Percentiles rank a stretch among this genome's conserved stretches.
These are phyloP conservation scores for Pogonocherus hispidulus DNA, from an alignment of 2,888 invertebrate species.

Conservation along the genomic window DNA sequence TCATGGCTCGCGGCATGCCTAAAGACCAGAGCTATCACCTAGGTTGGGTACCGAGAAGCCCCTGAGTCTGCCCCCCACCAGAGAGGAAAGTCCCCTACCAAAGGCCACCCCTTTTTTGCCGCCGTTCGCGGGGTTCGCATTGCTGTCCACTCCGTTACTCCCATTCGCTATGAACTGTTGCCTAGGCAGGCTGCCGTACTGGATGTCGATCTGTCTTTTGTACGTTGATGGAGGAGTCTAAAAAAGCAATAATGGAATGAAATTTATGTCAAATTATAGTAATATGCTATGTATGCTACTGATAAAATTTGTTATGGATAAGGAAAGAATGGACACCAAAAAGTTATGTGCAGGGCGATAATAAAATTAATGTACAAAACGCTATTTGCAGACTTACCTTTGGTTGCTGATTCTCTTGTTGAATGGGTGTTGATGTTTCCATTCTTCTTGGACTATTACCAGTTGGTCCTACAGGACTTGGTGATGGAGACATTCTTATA, in stretches of 20 bases:
- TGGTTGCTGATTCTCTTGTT: slow-evolving; percentile 55
- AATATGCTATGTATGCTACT: too few relatives aligned
- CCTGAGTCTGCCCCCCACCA: slow-evolving; percentile 75
- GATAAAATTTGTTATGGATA: too few relatives aligned
- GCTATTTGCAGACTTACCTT: too few relatives aligned
- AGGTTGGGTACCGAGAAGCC: slow-evolving; percentile 93
- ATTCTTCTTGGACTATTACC: slow-evolving; percentile 60
- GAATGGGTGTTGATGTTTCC: slow-evolving; percentile 53
- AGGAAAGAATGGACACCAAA: too few relatives aligned
- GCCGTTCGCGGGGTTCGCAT: slow-evolving; percentile 67
- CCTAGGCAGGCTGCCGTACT: slow-evolving; percentile 86
- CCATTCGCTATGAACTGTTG: slow-evolving; percentile 72
- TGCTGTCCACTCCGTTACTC: slow-evolving; percentile 60
- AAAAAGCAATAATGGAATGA: slow-evolving; percentile 19
- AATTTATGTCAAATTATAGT: too few relatives aligned
- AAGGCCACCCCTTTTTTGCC: slow-evolving; percentile 78
- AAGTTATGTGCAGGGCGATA: too few relatives aligned
- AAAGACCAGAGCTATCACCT: slow-evolving; percentile 74
- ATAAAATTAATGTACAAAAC: too few relatives aligned
- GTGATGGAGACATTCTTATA: slow-evolving; percentile 67
- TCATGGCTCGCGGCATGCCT: slow-evolving; percentile 39
- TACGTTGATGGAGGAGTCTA: slow-evolving; percentile 84
- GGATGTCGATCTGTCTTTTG: slow-evolving; percentile 81
- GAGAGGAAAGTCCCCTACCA: slow-evolving; percentile 75
- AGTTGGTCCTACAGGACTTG: slow-evolving; percentile 66